phyloP scores from a whole-genome alignment of 2,113 vertebrate species.

The Symphodus melops region DNA sequence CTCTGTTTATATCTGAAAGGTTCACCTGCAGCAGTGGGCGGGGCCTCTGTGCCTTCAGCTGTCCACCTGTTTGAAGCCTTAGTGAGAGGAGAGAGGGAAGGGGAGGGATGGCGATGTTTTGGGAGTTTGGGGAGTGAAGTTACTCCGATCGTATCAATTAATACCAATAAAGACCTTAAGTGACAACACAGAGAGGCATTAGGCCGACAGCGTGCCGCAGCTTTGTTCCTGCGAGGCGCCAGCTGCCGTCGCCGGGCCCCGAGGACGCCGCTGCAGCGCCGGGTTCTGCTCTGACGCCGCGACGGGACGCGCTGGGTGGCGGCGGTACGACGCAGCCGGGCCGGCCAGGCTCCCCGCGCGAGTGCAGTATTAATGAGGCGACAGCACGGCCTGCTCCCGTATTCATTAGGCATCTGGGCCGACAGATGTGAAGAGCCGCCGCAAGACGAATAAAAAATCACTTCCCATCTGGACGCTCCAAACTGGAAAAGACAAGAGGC shows the following conservation, averaged over 20 bases:
- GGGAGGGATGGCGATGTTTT: not conserved
- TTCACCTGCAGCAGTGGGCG: conserved; percentile 36
- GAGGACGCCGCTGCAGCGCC: conserved; percentile 66
- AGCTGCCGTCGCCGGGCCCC: conserved; percentile 76
- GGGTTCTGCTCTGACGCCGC: conserved; percentile 76
- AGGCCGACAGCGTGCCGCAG: conserved; percentile 75
- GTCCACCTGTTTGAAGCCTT: conserved; percentile 54
- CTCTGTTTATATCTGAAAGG: not conserved
- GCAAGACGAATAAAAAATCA: conserved; percentile 87
- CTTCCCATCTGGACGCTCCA: conserved; percentile 86
- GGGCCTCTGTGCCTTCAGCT: not conserved
- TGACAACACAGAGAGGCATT: conserved; percentile 79
- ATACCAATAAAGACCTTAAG: conserved; percentile 84
- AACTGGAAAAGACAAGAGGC: conserved; percentile 83
- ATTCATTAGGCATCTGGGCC: conserved; percentile 88
- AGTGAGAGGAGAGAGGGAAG: not conserved
- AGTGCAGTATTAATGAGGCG: conserved; percentile 86
- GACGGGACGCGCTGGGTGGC: conserved; percentile 64
- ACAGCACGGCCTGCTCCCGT: conserved; percentile 82
- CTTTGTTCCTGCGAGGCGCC: conserved; percentile 80
- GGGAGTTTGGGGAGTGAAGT: conserved; percentile 33
- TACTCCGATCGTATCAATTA: conserved; percentile 79
- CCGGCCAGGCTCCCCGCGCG: conserved; percentile 72
- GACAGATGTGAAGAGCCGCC: conserved; percentile 87
- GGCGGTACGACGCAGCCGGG: conserved; percentile 57